Percentiles rank a stretch among this genome's conserved stretches.
Conservation (phyloP, 2,113 vertebrate genomes). For the Xiphias gladius region DNA sequence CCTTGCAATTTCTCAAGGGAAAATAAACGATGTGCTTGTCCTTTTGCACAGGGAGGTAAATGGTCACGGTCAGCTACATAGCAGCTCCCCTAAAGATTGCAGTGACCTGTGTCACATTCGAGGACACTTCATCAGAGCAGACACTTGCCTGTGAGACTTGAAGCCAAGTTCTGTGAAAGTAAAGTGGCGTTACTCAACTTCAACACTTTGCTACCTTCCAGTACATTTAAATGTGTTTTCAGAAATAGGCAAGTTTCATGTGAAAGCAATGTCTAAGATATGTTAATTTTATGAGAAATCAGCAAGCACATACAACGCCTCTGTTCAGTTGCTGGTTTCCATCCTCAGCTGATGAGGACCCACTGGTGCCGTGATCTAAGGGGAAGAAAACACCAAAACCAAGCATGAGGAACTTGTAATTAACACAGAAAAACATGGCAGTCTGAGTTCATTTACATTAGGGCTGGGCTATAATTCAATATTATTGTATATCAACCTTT, state of each 20-base stretch:
- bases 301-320: conserved; percentile 87
- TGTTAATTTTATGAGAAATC: background rate
- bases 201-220: background rate
- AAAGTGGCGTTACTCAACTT: conserved; percentile 3
- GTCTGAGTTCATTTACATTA: background rate
- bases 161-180: background rate
- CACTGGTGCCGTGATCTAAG: conserved; percentile 74
- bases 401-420: background rate
- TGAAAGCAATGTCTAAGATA: background rate
- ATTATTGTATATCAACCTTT: background rate
- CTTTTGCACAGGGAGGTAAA: background rate
- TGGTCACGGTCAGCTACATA: background rate
- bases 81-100: background rate
- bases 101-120: background rate
- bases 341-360: conserved; percentile 80
- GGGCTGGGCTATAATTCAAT: background rate
- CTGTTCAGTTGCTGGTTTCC: conserved; percentile 88
- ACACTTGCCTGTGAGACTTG: background rate
- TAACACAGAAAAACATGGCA: background rate
- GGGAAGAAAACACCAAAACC: background rate
- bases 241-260: background rate
- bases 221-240: conserved; percentile 11
- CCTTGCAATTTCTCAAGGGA: background rate
- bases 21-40: background rate
- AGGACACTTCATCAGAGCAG: conserved; percentile 13